Percentiles rank a stretch among this genome's conserved stretches.
Evolutionary conservation across 2,888 invertebrate genomes (phyloP).

Genomic region (Mythimna albipuncta): DNA sequence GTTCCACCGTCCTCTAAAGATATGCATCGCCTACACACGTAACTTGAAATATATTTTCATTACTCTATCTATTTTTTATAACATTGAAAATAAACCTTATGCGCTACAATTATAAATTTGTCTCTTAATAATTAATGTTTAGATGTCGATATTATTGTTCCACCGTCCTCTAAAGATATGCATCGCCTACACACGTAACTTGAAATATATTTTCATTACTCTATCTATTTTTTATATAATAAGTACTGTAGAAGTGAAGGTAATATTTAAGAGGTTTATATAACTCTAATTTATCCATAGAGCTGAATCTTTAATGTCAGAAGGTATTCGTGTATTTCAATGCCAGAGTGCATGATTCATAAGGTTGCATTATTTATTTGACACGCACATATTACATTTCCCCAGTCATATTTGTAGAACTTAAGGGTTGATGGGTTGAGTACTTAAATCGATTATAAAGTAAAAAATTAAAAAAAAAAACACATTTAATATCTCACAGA

Average conservation of each 20-base stretch:
- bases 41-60: not conserved
- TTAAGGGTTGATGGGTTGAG: not conserved
- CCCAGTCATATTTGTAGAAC: not conserved
- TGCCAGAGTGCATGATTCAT: not conserved
- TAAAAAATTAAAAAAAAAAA: not conserved
- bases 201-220: not conserved
- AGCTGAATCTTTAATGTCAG: not conserved
- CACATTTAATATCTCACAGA: not conserved
- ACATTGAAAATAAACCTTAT: not conserved
- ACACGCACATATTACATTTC: conserved; percentile 3
- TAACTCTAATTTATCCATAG: not conserved
- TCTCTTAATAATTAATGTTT: not conserved
- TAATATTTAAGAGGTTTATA: not conserved
- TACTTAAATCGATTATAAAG: not conserved
- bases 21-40: not conserved
- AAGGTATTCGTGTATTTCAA: conserved; percentile 2
- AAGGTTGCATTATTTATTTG: conserved; percentile 12
- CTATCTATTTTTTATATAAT: not conserved
- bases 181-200: not conserved
- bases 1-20: not conserved
- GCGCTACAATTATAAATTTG: not conserved
- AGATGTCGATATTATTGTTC: not conserved
- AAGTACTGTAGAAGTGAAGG: not conserved
- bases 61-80: not conserved
- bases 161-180: not conserved